Evolutionary conservation across 92 coral and sea anemone species (phyloP).

Genomic region (Parazoanthus atlanticus): DNA sequence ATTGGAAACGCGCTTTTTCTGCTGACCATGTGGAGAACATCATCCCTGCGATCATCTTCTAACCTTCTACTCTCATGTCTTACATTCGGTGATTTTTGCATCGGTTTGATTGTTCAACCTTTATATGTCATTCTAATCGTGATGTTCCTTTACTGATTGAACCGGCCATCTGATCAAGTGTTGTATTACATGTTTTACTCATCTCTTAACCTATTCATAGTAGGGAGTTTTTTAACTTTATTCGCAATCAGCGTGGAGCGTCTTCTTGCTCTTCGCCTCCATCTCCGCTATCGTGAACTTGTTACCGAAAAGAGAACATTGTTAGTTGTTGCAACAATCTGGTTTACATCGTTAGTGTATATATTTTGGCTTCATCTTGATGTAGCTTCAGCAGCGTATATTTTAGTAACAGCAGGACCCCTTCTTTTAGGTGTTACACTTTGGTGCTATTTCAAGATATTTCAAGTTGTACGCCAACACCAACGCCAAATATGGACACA

Average conservation of each 20-base stretch:
- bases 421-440: background rate
- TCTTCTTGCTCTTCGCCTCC: background rate
- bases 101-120: background rate
- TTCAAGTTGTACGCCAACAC: background rate
- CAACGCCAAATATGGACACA: background rate
- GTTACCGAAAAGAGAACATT: background rate
- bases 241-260: background rate
- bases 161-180: too few species aligned
- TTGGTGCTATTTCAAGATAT: conserved; percentile 8
- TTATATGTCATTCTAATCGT: background rate
- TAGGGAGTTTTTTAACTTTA: background rate
- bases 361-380: background rate
- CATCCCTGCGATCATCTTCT: conserved; percentile 4
- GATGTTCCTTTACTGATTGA: background rate
- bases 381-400: background rate
- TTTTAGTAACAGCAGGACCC: background rate
- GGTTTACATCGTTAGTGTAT: background rate
- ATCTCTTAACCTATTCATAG: background rate
- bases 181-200: background rate
- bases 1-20: background rate
- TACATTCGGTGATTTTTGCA: background rate
- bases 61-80: conserved; percentile 9
- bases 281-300: conserved; percentile 6
- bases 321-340: background rate
- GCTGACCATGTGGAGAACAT: background rate